These are phyloP conservation scores for Camponotus fellah DNA, from an alignment of 2,888 invertebrate genomes.

Conservation along the genomic window DNA sequence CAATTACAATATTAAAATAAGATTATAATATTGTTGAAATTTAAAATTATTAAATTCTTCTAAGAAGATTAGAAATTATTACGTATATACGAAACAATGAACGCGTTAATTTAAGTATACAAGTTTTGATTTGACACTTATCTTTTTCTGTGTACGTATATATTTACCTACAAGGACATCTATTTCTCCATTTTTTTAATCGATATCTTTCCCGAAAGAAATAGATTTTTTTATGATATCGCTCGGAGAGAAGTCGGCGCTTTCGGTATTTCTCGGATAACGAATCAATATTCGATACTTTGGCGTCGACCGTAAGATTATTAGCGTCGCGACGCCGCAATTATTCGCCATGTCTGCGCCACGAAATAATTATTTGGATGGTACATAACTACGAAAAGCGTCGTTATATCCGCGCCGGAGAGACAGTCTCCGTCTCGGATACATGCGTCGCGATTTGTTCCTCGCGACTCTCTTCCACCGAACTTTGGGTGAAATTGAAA, in stretches of 20 bases:
- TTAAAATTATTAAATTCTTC: too few species aligned
- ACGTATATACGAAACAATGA: too few species aligned
- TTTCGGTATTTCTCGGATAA: background rate
- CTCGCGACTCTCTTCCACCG: constrained; percentile 45
- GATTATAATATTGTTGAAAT: too few species aligned
- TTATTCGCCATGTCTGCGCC: constrained; percentile 61
- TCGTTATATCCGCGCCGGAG: constrained; percentile 53
- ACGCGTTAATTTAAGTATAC: too few species aligned
- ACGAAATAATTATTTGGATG: constrained; percentile 70
- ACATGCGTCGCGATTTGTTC: constrained; percentile 25
- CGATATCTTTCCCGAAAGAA: background rate
- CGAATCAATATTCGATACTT: constrained; percentile 28
- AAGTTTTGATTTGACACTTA: too few species aligned
- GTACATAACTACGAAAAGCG: constrained; percentile 50
- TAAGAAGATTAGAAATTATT: too few species aligned
- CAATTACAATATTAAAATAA: too few species aligned
- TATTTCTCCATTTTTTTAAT: background rate
- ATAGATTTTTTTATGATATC: background rate
- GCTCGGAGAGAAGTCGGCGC: background rate
- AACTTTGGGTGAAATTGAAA: constrained; percentile 63
- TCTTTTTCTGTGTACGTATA: too few species aligned
- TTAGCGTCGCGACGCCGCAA: constrained; percentile 65
- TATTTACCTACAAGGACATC: too few species aligned
- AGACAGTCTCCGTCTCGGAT: constrained; percentile 7
- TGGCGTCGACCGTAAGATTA: constrained; percentile 2